A percentile compares a stretch with the other conserved stretches of the same genome.
These are phyloP conservation scores for Epinephelus fuscoguttatus DNA, from an alignment of 2,113 vertebrate genomes.

Conservation along the genomic window DNA sequence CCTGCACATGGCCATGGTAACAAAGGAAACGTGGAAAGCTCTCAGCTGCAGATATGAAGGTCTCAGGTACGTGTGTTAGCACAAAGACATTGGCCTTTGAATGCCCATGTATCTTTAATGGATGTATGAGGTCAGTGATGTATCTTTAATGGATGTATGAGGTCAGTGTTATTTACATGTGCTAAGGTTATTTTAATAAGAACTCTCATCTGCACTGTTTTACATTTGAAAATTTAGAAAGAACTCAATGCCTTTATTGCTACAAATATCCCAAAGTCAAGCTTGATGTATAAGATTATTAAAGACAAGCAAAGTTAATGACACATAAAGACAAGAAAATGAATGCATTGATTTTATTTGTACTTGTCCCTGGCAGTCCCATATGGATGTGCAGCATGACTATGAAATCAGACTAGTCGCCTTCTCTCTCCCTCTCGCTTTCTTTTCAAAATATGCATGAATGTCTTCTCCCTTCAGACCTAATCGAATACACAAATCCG, in stretches of 20 bases:
- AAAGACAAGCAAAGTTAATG: background rate
- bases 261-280: background rate
- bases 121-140: background rate
- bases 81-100: background rate
- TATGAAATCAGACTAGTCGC: background rate
- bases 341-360: conserved; percentile 1
- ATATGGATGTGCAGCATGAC: background rate
- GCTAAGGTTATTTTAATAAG: background rate
- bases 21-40: background rate
- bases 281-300: background rate
- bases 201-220: background rate
- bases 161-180: no score
- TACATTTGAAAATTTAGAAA: background rate
- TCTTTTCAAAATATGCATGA: conserved; percentile 14
- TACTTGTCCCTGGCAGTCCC: background rate
- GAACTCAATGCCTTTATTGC: background rate
- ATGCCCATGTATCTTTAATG: background rate
- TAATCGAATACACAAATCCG: conserved; percentile 45
- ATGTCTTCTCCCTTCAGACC: conserved; percentile 46
- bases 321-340: background rate
- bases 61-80: background rate
- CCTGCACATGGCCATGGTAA: background rate
- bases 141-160: background rate
- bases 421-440: background rate
- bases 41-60: background rate